Conservation (phyloP, 2,113 vertebrate species). For the Gymnorhina tibicen region DNA sequence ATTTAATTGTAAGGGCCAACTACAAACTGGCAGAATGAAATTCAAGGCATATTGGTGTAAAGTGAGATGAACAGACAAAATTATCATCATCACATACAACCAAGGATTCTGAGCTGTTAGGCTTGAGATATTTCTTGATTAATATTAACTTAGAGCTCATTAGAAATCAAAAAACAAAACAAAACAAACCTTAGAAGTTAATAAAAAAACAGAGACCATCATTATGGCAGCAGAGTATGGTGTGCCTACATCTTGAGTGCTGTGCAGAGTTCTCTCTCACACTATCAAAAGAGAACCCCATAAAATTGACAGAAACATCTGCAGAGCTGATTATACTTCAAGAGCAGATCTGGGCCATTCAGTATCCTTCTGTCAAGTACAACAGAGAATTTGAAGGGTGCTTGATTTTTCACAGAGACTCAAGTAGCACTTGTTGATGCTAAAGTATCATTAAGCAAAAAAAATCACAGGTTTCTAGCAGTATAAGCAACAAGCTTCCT, state of each 20-base stretch:
- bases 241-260: background rate
- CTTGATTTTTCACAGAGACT: constrained; percentile 24
- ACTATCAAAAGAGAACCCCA: background rate
- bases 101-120: background rate
- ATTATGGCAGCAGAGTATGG: background rate
- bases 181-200: background rate
- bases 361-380: background rate
- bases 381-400: constrained; percentile 3
- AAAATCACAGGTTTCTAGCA: background rate
- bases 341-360: background rate
- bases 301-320: constrained; percentile 1
- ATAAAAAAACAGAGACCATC: background rate
- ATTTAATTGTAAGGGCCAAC: background rate
- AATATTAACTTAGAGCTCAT: background rate
- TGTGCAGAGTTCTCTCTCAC: background rate
- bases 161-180: background rate
- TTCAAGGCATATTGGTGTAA: background rate
- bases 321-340: background rate
- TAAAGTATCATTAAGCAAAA: background rate
- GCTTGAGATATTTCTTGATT: background rate
- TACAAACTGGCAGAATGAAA: background rate
- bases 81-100: background rate
- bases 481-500: background rate
- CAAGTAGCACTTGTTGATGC: constrained; percentile 7
- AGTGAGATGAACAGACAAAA: background rate